Evolutionary conservation across 1,140 invertebrate species (phyloP).

Genomic region (Metaphire vulgaris): DNA sequence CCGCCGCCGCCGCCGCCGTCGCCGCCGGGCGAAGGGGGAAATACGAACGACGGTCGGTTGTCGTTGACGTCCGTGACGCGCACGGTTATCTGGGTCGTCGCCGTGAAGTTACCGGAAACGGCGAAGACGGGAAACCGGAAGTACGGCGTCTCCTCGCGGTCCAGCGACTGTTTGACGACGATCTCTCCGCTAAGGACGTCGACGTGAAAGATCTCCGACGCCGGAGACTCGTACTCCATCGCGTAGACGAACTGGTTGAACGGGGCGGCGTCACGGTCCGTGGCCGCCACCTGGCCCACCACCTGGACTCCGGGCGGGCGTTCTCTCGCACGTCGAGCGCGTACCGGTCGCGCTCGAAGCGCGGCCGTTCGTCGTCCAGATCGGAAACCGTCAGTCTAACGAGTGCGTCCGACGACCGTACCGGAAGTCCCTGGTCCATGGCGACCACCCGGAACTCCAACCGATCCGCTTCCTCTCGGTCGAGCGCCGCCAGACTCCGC

Average conservation of each 20-base stretch:
- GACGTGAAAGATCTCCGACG: conserved; percentile 5
- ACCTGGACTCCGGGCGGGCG: background rate
- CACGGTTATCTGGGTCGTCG: conserved; percentile 58
- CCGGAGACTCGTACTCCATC: background rate
- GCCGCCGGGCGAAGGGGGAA: conserved; percentile 16
- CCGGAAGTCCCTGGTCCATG: conserved; percentile 11
- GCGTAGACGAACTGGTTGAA: conserved; percentile 24
- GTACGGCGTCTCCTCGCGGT: conserved; percentile 19
- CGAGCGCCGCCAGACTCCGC: conserved; percentile 17
- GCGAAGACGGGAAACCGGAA: background rate
- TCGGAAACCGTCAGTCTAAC: conserved; percentile 21
- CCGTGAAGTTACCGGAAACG: conserved; percentile 27
- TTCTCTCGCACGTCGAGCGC: conserved; percentile 21
- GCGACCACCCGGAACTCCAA: conserved; percentile 22
- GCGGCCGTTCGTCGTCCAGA: conserved; percentile 23
- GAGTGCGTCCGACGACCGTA: background rate
- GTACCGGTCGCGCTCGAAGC: conserved; percentile 25
- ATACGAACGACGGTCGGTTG: conserved; percentile 26
- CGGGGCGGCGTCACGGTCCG: conserved; percentile 16
- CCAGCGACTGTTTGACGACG: conserved; percentile 10
- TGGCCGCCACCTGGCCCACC: conserved; percentile 8
- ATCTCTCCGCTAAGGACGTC: conserved; percentile 20
- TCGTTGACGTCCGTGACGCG: conserved; percentile 25
- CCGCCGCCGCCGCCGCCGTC: too few species aligned
- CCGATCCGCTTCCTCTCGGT: conserved; percentile 21